Base-by-base conservation (phyloP, 2,797 vertebrate species). In the Enteromius treurensis region DNA sequence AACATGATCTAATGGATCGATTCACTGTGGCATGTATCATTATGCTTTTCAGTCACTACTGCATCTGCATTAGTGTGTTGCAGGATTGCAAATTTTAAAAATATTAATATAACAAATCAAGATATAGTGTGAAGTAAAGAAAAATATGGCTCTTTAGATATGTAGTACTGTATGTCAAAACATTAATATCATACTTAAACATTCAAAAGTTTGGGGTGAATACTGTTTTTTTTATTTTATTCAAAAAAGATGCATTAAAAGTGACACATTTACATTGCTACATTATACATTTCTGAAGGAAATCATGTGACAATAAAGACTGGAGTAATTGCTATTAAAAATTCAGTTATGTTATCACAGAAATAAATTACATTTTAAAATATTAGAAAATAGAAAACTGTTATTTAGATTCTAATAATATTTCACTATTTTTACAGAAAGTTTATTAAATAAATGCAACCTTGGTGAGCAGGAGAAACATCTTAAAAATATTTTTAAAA, bases 1-100 rank as follows among this genome's bases (percentile, higher is more conserved):
- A 69, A 58, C 51, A 65, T 67, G 51, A 68, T 51, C 14, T 26
- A 40, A 47, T 69, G 19, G 64, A 68, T 76, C 34, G n/a, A 21
- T 49, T 5, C 32, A 29, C 6, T 71, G 15, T 70, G 34, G 14
- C n/a, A 19, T 60, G 8, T 29, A 8, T 80, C 11, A 65, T 51
- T 53, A 53, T n/a, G 21, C 62, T 51, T 67, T 47, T 49, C 19
- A 53, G 29, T 68, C 47, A 67, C 8, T 13, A 37, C 75, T 47
- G 58, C 75, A 47, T 47, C 47, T 78, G 23, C 45, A 68, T 67
- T 29, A 49, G 10, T 78, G 40, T 2, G 8, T 32, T 68, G 45
- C 11, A 34, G 29, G 32, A 51, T 51, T 67, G 69, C 37, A 19
- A 4, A 26, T 13, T 49, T 64, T 74, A 9, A n/a, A 42, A 15